Percentiles rank a stretch among this genome's conserved stretches.
Conservation (phyloP, 2,888 invertebrate species). For the Sphaerophoria rueppellii region DNA sequence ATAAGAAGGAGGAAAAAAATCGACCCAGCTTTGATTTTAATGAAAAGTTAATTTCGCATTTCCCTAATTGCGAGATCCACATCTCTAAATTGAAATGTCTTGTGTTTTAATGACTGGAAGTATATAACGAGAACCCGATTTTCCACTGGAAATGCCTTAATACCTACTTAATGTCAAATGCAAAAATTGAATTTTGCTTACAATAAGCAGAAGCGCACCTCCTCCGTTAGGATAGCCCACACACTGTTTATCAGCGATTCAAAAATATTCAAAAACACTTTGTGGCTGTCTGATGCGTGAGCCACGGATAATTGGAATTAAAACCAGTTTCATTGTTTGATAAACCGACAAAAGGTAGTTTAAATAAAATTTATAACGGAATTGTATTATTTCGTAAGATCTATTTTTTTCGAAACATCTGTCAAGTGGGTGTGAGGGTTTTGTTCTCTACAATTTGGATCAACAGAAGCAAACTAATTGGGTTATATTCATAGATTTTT, state of each 20-base stretch:
- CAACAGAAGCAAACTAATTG: constrained; percentile 25
- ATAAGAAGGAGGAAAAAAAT: not conserved
- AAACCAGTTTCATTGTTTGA: constrained; percentile 4
- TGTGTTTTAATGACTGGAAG: too few species aligned
- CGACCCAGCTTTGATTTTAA: not conserved
- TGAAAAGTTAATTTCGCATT: constrained; percentile 5
- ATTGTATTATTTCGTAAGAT: constrained; percentile 26
- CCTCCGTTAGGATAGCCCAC: not conserved
- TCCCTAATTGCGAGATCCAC: not conserved
- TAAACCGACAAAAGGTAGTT: constrained; percentile 42
- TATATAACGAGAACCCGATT: too few species aligned
- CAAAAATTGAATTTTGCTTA: too few species aligned
- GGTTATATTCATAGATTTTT: constrained; percentile 29
- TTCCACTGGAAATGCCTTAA: too few species aligned
- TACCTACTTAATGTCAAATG: too few species aligned
- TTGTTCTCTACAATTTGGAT: constrained; percentile 7
- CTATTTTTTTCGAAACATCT: constrained; percentile 28
- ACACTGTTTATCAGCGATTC: constrained; percentile 45
- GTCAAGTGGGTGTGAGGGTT: constrained; percentile 31
- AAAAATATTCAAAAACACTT: constrained; percentile 44
- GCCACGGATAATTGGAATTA: constrained; percentile 21
- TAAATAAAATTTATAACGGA: constrained; percentile 25
- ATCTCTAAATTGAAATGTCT: too few species aligned
- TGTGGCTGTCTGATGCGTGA: constrained; percentile 18
- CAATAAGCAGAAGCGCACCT: too few species aligned